phyloP scores from a whole-genome alignment of 2,113 vertebrate genomes.

The Syrrhaptes paradoxus region DNA sequence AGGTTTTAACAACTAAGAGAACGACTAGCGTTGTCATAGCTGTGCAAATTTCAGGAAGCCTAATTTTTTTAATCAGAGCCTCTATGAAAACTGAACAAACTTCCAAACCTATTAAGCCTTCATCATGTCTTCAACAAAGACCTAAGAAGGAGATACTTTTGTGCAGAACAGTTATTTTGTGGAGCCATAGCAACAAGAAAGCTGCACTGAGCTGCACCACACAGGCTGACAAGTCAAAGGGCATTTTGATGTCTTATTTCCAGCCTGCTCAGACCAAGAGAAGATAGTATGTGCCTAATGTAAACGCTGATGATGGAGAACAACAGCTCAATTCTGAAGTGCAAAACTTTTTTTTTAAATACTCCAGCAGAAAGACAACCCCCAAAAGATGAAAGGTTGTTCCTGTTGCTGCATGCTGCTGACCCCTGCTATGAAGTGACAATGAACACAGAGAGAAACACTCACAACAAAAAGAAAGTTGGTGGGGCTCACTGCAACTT shows the following conservation, averaged over 20 bases:
- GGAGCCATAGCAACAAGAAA: background rate
- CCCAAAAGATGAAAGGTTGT: background rate
- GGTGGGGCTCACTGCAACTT: background rate
- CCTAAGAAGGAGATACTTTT: background rate
- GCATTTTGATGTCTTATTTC: background rate
- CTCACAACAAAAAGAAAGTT: background rate
- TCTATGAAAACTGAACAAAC: background rate
- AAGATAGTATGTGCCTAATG: background rate
- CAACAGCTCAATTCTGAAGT: background rate
- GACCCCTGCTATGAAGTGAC: background rate
- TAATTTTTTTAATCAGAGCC: background rate
- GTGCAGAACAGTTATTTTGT: background rate
- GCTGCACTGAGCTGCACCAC: background rate
- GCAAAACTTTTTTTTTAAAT: background rate
- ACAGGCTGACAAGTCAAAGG: background rate
- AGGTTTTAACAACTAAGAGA: background rate
- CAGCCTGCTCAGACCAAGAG: background rate
- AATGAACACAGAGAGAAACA: background rate
- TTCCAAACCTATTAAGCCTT: background rate
- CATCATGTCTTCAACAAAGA: background rate
- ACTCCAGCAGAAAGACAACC: background rate
- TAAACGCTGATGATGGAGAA: background rate
- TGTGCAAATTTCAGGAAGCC: background rate
- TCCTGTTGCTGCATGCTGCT: background rate
- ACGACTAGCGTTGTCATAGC: background rate